Percentiles rank a stretch among this genome's conserved stretches.
Evolutionary conservation across 2,888 invertebrate genomes (phyloP).

Genomic region (Caradrina kadenii): DNA sequence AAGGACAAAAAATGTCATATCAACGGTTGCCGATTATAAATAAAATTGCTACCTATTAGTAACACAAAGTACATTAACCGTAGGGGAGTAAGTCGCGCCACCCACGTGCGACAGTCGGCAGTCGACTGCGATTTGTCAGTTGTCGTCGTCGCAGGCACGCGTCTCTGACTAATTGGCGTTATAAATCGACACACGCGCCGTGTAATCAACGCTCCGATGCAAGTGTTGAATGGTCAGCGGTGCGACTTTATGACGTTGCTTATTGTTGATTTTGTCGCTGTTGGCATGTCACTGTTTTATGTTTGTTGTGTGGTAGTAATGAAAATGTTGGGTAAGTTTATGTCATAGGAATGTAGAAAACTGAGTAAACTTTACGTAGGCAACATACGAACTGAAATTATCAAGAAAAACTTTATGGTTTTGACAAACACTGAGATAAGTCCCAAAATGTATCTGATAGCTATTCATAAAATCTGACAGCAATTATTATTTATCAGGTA

Average conservation of each 20-base stretch:
- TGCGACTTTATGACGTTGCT: constrained; percentile 53
- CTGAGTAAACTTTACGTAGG: neutral
- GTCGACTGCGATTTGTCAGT: constrained; percentile 84
- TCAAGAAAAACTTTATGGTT: neutral
- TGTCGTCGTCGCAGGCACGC: constrained; percentile 82
- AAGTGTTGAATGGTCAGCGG: constrained; percentile 72
- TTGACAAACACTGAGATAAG: neutral
- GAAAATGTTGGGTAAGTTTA: constrained; percentile 13
- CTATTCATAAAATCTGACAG: neutral
- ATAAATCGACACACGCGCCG: constrained; percentile 84
- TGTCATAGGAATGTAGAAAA: constrained; percentile 3
- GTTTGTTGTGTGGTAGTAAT: constrained; percentile 11
- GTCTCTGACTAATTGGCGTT: constrained; percentile 87
- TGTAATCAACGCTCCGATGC: constrained; percentile 78
- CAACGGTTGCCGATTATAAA: constrained; percentile 40
- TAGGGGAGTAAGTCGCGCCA: constrained; percentile 69
- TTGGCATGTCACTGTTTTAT: constrained; percentile 33
- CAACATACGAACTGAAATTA: neutral
- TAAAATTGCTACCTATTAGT: constrained; percentile 55
- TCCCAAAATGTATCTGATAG: neutral
- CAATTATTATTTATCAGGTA: no score
- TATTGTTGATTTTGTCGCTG: constrained; percentile 55
- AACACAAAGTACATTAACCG: constrained; percentile 49
- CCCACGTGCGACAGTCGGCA: constrained; percentile 82
- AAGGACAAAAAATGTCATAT: neutral